Conservation (phyloP, 2,797 vertebrate species). For the Hydrolagus colliei region DNA sequence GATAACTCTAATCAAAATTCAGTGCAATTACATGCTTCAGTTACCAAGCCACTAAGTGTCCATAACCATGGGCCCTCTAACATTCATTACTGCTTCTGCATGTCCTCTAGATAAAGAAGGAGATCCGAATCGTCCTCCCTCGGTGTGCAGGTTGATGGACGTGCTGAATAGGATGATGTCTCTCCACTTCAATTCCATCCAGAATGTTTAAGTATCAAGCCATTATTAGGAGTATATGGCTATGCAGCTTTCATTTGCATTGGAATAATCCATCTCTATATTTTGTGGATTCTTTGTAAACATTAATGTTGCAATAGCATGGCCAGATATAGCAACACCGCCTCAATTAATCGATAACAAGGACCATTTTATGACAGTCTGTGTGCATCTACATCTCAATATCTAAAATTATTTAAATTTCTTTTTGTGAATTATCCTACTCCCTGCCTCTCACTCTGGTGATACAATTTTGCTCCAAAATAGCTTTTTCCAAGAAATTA, state of each 20-base stretch:
- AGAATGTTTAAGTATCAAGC: not conserved
- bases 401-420: too few relatives aligned
- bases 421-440: too few relatives aligned
- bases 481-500: too few relatives aligned
- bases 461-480: too few relatives aligned
- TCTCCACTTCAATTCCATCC: not conserved
- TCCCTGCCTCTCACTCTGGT: too few relatives aligned
- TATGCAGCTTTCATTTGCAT: not conserved
- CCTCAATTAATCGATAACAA: too few relatives aligned
- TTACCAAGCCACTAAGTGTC: not conserved
- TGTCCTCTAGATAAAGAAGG: not conserved
- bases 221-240: not conserved
- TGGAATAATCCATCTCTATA: not conserved
- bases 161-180: not conserved
- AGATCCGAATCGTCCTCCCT: not conserved
- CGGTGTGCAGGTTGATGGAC: not conserved
- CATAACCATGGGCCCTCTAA: not conserved
- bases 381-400: too few relatives aligned
- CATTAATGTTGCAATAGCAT: too few relatives aligned
- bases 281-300: too few relatives aligned
- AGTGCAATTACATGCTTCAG: conserved; percentile 19
- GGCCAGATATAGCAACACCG: too few relatives aligned
- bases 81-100: not conserved
- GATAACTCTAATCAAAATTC: conserved; percentile 16
- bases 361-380: too few relatives aligned